These are phyloP conservation scores for Melieria picta DNA, from an alignment of 2,888 invertebrate species.

Conservation along the genomic window DNA sequence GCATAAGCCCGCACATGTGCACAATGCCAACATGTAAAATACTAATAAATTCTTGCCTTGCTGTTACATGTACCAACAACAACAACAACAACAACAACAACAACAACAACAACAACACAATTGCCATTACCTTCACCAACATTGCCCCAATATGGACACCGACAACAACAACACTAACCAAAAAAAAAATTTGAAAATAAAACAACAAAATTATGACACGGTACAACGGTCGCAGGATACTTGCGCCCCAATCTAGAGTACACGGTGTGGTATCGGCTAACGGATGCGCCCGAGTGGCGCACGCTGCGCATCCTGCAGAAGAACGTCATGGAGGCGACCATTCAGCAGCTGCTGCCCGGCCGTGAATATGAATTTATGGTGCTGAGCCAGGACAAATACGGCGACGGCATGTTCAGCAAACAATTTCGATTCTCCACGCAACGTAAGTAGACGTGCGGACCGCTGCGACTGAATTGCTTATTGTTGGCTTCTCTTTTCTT, in stretches of 20 bases:
- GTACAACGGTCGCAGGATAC: conserved; percentile 69
- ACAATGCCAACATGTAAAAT: neutral
- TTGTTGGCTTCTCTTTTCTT: neutral
- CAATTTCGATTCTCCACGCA: conserved; percentile 79
- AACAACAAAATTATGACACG: no score
- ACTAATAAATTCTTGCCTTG: conserved; percentile 24
- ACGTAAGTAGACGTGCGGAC: conserved; percentile 57
- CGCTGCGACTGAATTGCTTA: neutral
- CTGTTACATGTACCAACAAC: conserved; percentile 10
- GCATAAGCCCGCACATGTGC: no score
- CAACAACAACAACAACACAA: neutral
- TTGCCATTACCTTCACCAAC: neutral
- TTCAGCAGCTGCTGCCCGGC: conserved; percentile 78
- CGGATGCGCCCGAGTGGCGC: conserved; percentile 83
- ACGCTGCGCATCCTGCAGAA: conserved; percentile 80
- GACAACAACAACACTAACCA: neutral
- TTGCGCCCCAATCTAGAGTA: conserved; percentile 81
- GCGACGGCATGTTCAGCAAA: conserved; percentile 92
- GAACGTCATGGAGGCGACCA: conserved; percentile 79
- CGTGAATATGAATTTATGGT: conserved; percentile 92
- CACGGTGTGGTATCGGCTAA: conserved; percentile 85
- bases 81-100: neutral
- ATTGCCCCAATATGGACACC: neutral
- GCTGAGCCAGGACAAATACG: conserved; percentile 84
- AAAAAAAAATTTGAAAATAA: neutral